Evolutionary conservation across 2,888 invertebrate species (phyloP), one percentile per base, ranked within the genome.

Genomic region (Oligia fasciuncula): DNA sequence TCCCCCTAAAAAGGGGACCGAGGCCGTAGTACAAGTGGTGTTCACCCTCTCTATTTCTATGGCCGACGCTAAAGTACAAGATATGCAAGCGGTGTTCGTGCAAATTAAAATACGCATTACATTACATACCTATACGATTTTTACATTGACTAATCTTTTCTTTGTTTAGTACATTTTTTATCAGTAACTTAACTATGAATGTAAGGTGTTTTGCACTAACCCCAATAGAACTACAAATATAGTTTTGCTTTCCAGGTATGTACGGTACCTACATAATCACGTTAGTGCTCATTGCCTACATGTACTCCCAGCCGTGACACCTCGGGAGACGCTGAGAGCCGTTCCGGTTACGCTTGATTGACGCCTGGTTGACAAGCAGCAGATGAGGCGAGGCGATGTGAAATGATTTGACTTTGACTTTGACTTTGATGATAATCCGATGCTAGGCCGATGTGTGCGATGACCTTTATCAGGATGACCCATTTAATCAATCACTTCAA

Each of bases 201-300:
- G 29, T 14, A 29, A 54, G 11, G 17, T 29, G 66, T 40, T 49
- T 49, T 68, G 9, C 17, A 29, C 19, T 9, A 68, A 46, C 11
- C 46, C 17, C 9, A 68, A 68, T 29, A 19, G 6, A 14, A 67
- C 3, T n/a, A 68, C 11, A 51, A 49, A 68, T 68, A 29, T 29
- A 19, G 19, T 68, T 67, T 46, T 68, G 29, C 49, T 29, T 68
- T 68, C 19, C 68, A 49, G 68, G 68, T 29, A 17, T 68, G 19
- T 49, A 68, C 5, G 29, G 46, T 46, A 66, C 19, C 66, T 66
- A 66, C 23, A 13, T 43, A 23, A 66, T 43, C 43, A 43, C 66
- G 40, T 66, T 66, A 66, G 40, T 14, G 8, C 29, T 63, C 17
- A 63, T 63, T 35, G 63, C 63, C 4, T 17, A 17, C 17, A 63